Evolutionary conservation across 2,113 vertebrate species (phyloP), one percentile per base, ranked within the genome.

Genomic region (Odontesthes bonariensis): DNA sequence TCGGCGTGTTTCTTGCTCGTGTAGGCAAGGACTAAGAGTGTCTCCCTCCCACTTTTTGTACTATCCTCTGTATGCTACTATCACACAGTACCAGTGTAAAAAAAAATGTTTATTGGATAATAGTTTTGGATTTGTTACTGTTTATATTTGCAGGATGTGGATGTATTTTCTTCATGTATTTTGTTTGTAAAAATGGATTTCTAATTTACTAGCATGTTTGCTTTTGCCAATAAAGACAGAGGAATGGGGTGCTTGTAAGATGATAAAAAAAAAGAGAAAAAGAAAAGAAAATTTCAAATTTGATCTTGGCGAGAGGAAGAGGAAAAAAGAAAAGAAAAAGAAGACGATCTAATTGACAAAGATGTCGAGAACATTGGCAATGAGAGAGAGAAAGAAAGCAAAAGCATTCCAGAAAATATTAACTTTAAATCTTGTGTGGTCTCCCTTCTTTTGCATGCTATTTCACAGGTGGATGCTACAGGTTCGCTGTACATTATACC

Each of bases 151-250:
- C 95, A 96, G 95, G 96, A 97, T 96, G 94, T 98, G 94, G 94
- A 96, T 98, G 97, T 98, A 98, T 97, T 97, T 98, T 97, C 96
- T 96, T 96, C 96, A 97, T 98, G 96, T 96, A 95, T 94, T 93
- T 90, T 94, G 92, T 97, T 96, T 98, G 96, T 97, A 96, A 92
- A 91, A 93, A 95, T 94, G 93, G 95, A 96, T 98, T 99, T 99
- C 96, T 97, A 98, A 98, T 94, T 94, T 83, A 92, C 86, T 86
- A 96, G 97, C 97, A 98, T 98, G 96, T 97, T 96, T 96, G 96
- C 95, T 96, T 96, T 92, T 97, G 97, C 95, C 95, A 99, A 99
- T 99, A 98, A 99, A 99, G 96, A 95, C 87, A 86, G 87, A 93
- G 95, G 95, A 97, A 98, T 97, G 96, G 96, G 84, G 75, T 82